A percentile compares a stretch with the other conserved stretches of the same genome.
Conservation (phyloP, 2,797 vertebrate species). For the Sciurus carolinensis region DNA sequence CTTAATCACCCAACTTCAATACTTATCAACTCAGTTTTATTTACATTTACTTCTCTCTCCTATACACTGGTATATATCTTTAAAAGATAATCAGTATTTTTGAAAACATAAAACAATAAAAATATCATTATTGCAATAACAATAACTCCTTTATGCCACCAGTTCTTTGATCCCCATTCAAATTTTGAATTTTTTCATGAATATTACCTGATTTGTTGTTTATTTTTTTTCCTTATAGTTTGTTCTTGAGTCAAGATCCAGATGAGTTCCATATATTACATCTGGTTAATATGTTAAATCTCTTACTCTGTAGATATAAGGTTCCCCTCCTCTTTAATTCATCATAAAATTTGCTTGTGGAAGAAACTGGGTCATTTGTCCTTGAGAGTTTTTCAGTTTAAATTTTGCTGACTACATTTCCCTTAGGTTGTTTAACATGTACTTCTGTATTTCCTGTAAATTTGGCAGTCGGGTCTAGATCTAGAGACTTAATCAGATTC, state of each 20-base stretch:
- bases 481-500: constrained; percentile 24
- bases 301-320: not conserved
- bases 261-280: not conserved
- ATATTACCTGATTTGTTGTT: not conserved
- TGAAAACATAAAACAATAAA: not conserved
- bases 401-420: constrained; percentile 11
- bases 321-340: not conserved
- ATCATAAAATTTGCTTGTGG: not conserved
- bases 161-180: not conserved
- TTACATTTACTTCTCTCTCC: not conserved
- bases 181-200: not conserved
- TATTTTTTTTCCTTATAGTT: not conserved
- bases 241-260: not conserved
- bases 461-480: not conserved
- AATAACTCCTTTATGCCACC: not conserved
- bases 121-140: not conserved
- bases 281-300: not conserved
- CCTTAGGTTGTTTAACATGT: not conserved
- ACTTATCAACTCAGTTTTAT: not conserved
- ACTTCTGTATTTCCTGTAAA: constrained; percentile 20
- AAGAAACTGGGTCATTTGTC: constrained; percentile 21
- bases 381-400: not conserved
- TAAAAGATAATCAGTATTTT: not conserved
- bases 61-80: not conserved
- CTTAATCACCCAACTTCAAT: not conserved